Base-by-base conservation (phyloP, 2,888 invertebrate species). In the Deroplatys truncata region DNA sequence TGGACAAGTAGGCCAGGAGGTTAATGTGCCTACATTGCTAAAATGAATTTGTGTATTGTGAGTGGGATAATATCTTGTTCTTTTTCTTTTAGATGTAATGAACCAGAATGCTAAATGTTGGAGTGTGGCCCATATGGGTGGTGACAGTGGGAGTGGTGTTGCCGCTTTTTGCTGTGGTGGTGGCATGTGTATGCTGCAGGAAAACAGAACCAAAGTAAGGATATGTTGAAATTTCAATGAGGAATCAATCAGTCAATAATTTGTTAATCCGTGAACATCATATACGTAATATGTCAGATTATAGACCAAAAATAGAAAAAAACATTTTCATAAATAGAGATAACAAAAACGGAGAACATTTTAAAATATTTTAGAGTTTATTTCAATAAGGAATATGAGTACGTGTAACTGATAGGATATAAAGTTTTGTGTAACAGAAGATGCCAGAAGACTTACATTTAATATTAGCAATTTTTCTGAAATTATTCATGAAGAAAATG, bases 171-270 rank as follows among this genome's bases (percentile, higher is more conserved):
- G 94, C 94, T 90, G 94, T 95, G 92, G 94, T 97, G 91, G 95
- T 96, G 91, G 95, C 95, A 91, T 97, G 97, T 93, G 95, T 97
- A 91, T 97, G 97, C 93, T 97, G 97, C 93, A 96, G 96, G 92
- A 96, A 96, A 92, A 96, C 95, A 92, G 95, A 96, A 92, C 96
- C 96, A 92, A 97, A 97, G 97, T 97, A 94, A 96, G 95, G 13
- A 1, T 4, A 72, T 72, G 5, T 25, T 72, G 56, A 72, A 1
- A 43, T 13, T 43, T 43, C 43, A 43, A 43, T 43, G 43, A 13
- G 13, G 43, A 43, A 13, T 43, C 13, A 35, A 8, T 35, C 8
- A 35, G 0, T 35, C 35, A 35, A 35, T 35, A 0, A 8, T 31
- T 8, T 35, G 35, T 35, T 35, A 4, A 35, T 35, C 35, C 35